Conservation (phyloP, 1,140 invertebrate genomes). For the Triops longicaudatus region DNA sequence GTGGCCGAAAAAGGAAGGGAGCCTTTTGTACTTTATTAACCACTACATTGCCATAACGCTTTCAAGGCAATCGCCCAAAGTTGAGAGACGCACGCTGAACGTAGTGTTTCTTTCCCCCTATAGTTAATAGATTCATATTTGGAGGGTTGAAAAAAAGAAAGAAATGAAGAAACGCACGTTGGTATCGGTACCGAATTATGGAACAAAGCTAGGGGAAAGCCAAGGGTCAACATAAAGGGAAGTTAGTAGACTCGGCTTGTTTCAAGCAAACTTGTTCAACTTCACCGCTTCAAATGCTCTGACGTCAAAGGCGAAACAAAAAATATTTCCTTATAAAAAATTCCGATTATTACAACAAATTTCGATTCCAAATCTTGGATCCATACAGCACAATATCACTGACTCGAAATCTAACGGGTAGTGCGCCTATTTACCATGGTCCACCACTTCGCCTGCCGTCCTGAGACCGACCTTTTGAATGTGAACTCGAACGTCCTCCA, state of each 20-base stretch:
- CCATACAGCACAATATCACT: not conserved
- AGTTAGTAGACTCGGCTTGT: not conserved
- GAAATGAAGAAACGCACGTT: not conserved
- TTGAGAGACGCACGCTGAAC: not conserved
- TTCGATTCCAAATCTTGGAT: not conserved
- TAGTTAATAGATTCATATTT: not conserved
- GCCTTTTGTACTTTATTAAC: slow-evolving; percentile 8
- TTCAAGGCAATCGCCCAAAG: not conserved
- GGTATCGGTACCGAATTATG: not conserved
- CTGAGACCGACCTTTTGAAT: not conserved
- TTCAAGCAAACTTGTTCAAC: not conserved
- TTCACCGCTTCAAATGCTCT: not conserved
- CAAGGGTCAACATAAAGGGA: not conserved
- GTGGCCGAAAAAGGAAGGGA: not conserved
- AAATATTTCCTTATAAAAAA: not conserved
- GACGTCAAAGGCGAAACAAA: not conserved
- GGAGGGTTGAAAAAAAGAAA: not conserved
- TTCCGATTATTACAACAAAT: not conserved
- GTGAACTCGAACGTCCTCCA: not conserved
- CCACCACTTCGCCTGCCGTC: not conserved
- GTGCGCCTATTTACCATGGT: not conserved
- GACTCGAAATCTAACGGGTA: not conserved
- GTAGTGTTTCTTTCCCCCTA: not conserved
- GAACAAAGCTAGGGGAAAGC: not conserved
- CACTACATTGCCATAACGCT: slow-evolving; percentile 5